A percentile compares a stretch with the other conserved stretches of the same genome.
Evolutionary conservation across 2,113 vertebrate species (phyloP).

Genomic region (Hippopotamus amphibius): DNA sequence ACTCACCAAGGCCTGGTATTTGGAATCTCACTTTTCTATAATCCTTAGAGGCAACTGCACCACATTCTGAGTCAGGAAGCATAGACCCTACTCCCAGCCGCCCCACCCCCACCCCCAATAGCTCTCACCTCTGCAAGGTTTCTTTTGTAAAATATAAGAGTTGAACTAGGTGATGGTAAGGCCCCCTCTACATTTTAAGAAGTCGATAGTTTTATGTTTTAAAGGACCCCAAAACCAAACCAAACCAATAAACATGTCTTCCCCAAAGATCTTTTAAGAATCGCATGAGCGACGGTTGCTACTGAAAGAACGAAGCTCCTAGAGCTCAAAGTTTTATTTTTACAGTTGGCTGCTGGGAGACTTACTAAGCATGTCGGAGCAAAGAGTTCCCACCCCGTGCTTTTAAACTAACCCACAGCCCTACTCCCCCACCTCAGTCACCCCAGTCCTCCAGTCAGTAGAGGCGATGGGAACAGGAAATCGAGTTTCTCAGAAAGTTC

Average conservation of each 20-base stretch:
- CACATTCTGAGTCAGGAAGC: neutral
- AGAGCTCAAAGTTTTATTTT: constrained; percentile 65
- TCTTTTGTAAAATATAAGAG: neutral
- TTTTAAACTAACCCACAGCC: constrained; percentile 44
- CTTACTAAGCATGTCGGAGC: constrained; percentile 50
- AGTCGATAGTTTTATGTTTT: neutral
- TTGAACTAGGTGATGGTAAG: neutral
- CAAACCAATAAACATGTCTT: neutral
- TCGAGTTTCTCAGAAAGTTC: constrained; percentile 81
- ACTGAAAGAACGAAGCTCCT: neutral
- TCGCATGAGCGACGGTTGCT: neutral
- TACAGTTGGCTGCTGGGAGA: constrained; percentile 42
- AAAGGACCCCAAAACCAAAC: neutral
- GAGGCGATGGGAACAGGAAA: constrained; percentile 79
- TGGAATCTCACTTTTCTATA: constrained; percentile 23
- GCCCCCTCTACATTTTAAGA: neutral
- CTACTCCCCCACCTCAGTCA: neutral
- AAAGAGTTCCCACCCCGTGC: constrained; percentile 43
- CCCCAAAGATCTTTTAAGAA: constrained; percentile 31
- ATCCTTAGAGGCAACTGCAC: neutral
- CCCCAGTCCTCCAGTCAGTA: neutral
- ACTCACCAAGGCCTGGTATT: neutral
- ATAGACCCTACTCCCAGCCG: neutral
- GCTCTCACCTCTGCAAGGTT: neutral
- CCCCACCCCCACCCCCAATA: neutral